Evolutionary conservation across 2,888 invertebrate genomes (phyloP).

Genomic region (Hypomecis atomaria): DNA sequence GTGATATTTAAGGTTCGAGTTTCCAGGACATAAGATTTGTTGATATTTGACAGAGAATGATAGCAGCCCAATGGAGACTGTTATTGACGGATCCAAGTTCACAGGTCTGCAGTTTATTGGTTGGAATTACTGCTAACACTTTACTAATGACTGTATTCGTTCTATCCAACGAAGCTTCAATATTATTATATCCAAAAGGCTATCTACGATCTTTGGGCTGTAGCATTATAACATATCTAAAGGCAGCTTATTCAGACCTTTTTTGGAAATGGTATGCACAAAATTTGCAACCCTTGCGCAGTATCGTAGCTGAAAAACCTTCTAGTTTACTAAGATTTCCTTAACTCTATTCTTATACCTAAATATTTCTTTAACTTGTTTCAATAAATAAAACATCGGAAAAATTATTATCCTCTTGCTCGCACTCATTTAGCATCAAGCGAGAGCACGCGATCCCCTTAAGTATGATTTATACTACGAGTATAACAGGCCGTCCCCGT

Average conservation of each 20-base stretch:
- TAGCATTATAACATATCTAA: slow-evolving; percentile 6
- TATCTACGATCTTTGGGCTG: neutral
- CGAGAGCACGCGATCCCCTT: too few species aligned
- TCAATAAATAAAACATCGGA: too few species aligned
- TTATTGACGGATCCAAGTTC: slow-evolving; percentile 19
- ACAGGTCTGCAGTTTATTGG: slow-evolving; percentile 24
- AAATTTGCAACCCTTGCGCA: slow-evolving; percentile 20
- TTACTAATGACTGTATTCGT: slow-evolving; percentile 13
- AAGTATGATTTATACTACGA: too few species aligned
- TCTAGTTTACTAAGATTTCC: neutral
- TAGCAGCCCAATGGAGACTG: slow-evolving; percentile 15
- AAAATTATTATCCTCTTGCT: too few species aligned
- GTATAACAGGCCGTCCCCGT: too few species aligned
- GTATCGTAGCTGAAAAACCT: neutral
- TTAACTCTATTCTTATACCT: neutral
- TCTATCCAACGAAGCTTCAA: neutral
- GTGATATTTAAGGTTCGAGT: neutral
- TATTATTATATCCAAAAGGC: too few species aligned
- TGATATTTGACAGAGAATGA: slow-evolving; percentile 35
- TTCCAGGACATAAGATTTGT: slow-evolving; percentile 23
- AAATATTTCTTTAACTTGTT: too few species aligned
- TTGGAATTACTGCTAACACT: slow-evolving; percentile 4
- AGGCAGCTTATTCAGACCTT: neutral
- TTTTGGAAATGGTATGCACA: slow-evolving; percentile 15
- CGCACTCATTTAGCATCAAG: too few species aligned